Evolutionary conservation across 2,888 invertebrate genomes (phyloP).

Genomic region (Stictocephala bisonia): DNA sequence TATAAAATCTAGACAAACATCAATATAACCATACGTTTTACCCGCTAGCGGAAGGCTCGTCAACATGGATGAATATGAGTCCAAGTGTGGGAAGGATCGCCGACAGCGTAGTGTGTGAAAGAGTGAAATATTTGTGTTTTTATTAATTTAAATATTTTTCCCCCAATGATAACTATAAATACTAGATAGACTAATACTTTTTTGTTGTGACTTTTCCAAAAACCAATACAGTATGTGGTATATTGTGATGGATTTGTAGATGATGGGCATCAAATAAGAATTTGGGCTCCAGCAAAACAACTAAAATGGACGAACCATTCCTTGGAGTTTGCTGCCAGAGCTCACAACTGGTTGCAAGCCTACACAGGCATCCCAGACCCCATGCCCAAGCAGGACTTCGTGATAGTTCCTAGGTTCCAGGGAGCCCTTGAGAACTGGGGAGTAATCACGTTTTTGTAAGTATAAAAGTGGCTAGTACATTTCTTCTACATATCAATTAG

Average conservation of each 20-base stretch:
- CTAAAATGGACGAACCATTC: neutral
- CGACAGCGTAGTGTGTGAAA: no score
- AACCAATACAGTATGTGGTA: no score
- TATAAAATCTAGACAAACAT: no score
- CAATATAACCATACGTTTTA: no score
- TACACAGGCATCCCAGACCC: conserved; percentile 80
- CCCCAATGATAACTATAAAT: no score
- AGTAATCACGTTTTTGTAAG: conserved; percentile 79
- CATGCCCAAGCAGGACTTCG: conserved; percentile 87
- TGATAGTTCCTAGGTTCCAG: conserved; percentile 88
- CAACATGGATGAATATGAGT: no score
- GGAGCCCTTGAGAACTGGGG: conserved; percentile 91
- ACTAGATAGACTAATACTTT: no score
- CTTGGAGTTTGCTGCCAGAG: conserved; percentile 75
- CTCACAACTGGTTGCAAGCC: conserved; percentile 76
- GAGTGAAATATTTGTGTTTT: no score
- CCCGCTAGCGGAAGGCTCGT: no score
- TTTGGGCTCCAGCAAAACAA: conserved; percentile 25
- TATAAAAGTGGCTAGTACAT: conserved; percentile 47
- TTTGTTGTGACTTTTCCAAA: no score
- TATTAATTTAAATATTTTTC: no score
- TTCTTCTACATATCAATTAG: neutral
- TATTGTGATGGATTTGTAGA: neutral
- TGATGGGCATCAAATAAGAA: neutral
- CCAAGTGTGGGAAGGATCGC: no score